These are phyloP conservation scores for Pocillopora verrucosa DNA, from an alignment of 64 coral and sea anemone species.

Conservation along the genomic window DNA sequence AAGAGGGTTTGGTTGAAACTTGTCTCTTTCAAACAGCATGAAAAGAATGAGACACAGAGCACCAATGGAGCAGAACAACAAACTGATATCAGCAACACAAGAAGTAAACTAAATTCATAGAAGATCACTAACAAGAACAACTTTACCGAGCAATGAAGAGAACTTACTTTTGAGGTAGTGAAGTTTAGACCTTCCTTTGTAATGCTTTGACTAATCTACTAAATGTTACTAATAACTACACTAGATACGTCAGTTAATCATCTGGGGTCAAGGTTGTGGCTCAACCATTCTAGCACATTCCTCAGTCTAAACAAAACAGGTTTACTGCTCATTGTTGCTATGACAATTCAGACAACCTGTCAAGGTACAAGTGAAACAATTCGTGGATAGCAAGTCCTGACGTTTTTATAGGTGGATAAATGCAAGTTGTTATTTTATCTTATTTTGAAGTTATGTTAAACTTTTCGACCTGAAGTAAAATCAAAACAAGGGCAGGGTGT, in stretches of 20 bases:
- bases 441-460: constrained; percentile 2
- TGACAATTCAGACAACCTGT: constrained; percentile 28
- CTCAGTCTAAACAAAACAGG: constrained; percentile 33
- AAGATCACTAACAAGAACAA: background rate
- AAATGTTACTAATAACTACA: constrained; percentile 40
- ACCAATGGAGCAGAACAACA: background rate
- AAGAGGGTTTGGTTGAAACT: background rate
- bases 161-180: background rate
- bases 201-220: background rate
- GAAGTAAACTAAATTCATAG: background rate
- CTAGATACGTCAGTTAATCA: background rate
- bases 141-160: background rate
- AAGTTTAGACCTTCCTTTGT: background rate
- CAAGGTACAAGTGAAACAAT: constrained; percentile 8
- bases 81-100: background rate
- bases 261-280: background rate
- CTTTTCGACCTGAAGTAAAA: background rate
- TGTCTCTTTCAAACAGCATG: background rate
- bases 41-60: background rate
- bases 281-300: constrained; percentile 24
- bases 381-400: background rate
- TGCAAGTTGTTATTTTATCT: background rate
- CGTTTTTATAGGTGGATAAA: constrained; percentile 2
- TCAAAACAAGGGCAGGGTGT: background rate
- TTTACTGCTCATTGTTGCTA: background rate